Base-by-base conservation (phyloP, 2,888 invertebrate genomes). In the Cordilura impudica region DNA sequence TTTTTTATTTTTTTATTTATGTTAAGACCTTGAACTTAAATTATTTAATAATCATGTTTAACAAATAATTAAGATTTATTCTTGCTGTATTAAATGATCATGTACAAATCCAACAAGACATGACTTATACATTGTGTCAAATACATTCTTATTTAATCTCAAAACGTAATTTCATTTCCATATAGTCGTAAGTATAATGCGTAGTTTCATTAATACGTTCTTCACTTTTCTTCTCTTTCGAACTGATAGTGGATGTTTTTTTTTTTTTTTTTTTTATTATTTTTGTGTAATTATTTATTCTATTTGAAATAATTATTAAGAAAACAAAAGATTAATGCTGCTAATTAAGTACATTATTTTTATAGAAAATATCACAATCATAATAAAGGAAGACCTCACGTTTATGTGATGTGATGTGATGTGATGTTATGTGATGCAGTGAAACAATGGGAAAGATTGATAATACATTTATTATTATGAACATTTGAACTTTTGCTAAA, bases 21-120 rank as follows among this genome's bases (percentile, higher is more conserved):
- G 66, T 81, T 77, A 66, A 82, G 85, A 83, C 87, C 87, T 87
- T 87, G 87, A 87, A 86, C 86, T 83, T 83, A 80, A 85, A 84
- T 85, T 82, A 83, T 86, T 82, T 82, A 86, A 86, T 84, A 83
- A 83, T 83, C 87, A 86, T 87, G 87, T 87, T 87, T 84, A 86
- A 87, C 87, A 87, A 86, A 86, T 87, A 85, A 86, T 86, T 86
- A 73, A 53, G n/a, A 49, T 60, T 60, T 51, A 56, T 69, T 39
- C 58, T 39, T 31, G 31, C n/a, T 39, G 47, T 56, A n/a, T 4
- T 49, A 6, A 7, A 54, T 10, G 65, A 65, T 49, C 19, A 72
- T 47, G 19, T 49, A 73, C 19, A 63, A 47, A 4, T 56, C 8
- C 19, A 12, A 31, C 31, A 54, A 54, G 5, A 45, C 53, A 54